These are phyloP conservation scores for Cacatua alba DNA, from an alignment of 2,113 vertebrate genomes.

Conservation along the genomic window DNA sequence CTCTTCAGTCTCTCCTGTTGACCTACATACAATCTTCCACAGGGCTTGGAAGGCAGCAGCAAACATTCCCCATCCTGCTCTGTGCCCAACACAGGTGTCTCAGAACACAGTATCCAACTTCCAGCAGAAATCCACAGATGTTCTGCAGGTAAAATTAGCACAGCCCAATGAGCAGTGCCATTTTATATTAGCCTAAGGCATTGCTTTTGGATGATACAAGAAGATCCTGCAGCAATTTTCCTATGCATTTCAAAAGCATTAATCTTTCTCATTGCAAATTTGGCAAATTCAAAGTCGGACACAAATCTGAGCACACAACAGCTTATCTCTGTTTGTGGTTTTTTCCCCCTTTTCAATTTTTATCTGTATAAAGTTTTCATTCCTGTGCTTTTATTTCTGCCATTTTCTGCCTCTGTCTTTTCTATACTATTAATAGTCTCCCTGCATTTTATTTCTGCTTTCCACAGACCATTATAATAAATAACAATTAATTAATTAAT, in stretches of 20 bases:
- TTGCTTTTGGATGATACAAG: not conserved
- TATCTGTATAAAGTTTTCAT: not conserved
- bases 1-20: not conserved
- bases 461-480: not conserved
- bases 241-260: not conserved
- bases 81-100: not conserved
- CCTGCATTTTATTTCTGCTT: not conserved
- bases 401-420: not conserved
- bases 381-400: not conserved
- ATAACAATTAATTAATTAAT: not conserved
- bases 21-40: not conserved
- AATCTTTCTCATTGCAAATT: not conserved
- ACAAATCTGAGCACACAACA: not conserved
- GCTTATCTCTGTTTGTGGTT: not conserved
- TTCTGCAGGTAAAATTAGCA: not conserved
- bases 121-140: constrained; percentile 10
- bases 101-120: not conserved
- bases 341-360: not conserved
- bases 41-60: not conserved
- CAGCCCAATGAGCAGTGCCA: not conserved
- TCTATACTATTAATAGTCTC: not conserved
- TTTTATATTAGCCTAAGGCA: not conserved
- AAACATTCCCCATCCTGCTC: not conserved
- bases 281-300: not conserved
- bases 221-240: not conserved